Percentiles rank a stretch among this genome's conserved stretches.
Conservation (phyloP, 2,888 invertebrate genomes). For the Tridacna crocea region DNA sequence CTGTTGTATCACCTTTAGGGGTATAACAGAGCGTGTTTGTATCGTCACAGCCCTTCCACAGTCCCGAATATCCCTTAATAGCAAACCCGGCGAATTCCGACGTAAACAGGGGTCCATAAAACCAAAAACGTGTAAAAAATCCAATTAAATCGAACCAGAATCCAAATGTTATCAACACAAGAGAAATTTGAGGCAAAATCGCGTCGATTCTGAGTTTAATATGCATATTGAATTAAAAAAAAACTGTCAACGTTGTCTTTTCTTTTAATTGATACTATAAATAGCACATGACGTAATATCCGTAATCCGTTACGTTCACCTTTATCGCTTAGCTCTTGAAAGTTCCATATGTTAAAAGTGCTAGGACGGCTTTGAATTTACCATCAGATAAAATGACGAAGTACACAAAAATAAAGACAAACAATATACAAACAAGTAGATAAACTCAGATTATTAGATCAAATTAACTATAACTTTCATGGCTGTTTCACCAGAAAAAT, state of each 20-base stretch:
- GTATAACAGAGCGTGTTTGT: slow-evolving; percentile 57
- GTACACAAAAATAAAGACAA: no score
- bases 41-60: slow-evolving; percentile 61
- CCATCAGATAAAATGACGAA: no score
- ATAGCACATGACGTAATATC: slow-evolving; percentile 4
- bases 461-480: no score
- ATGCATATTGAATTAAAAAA: slow-evolving; percentile 25
- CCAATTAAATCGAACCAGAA: slow-evolving; percentile 53
- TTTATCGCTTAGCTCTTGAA: no score
- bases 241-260: not conserved
- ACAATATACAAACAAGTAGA: no score
- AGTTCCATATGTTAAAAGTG: no score
- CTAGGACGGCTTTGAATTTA: no score
- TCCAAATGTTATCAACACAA: slow-evolving; percentile 39
- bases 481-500: no score
- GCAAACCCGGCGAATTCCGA: slow-evolving; percentile 40
- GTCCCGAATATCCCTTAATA: slow-evolving; percentile 54
- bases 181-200: slow-evolving; percentile 41
- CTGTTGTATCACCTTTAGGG: slow-evolving; percentile 40
- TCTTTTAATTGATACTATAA: not conserved
- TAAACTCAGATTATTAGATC: no score
- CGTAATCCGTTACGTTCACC: not conserved
- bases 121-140: slow-evolving; percentile 49
- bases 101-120: slow-evolving; percentile 42
- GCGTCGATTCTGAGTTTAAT: slow-evolving; percentile 53